Conservation (phyloP, 2,888 invertebrate genomes). For the Plagodis pulveraria region DNA sequence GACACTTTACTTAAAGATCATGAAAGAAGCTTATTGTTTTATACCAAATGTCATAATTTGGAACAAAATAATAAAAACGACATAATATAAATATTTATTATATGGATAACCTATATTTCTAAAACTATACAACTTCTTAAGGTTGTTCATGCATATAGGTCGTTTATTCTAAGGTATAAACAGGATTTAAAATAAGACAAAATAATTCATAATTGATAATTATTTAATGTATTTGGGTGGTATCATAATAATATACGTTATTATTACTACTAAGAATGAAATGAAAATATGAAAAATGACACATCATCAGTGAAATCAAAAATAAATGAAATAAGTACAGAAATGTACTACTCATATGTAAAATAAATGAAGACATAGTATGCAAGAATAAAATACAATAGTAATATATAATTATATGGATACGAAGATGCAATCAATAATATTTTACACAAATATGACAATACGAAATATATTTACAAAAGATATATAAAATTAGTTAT, state of each 20-base stretch:
- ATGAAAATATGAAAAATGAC: slow-evolving; percentile 25
- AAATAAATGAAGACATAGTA: slow-evolving; percentile 48
- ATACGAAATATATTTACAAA: slow-evolving; percentile 80
- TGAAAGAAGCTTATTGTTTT: too few relatives aligned
- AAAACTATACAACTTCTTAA: too few relatives aligned
- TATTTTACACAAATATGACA: slow-evolving; percentile 69
- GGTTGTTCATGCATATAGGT: too few relatives aligned
- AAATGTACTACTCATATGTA: slow-evolving; percentile 41
- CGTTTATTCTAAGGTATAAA: too few relatives aligned
- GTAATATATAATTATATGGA: slow-evolving; percentile 45
- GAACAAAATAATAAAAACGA: too few relatives aligned
- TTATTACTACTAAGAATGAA: slow-evolving; percentile 39
- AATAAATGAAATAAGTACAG: slow-evolving; percentile 34
- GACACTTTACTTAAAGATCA: too few relatives aligned
- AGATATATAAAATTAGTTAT: slow-evolving; percentile 47
- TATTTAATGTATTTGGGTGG: slow-evolving; percentile 61
- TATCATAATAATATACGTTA: slow-evolving; percentile 54
- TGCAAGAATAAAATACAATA: slow-evolving; percentile 39
- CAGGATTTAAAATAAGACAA: slow-evolving; percentile 18
- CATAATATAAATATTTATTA: too few relatives aligned
- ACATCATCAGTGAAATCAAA: slow-evolving; percentile 31
- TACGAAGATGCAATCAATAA: slow-evolving; percentile 73
- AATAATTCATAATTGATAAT: slow-evolving; percentile 36
- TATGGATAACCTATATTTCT: too few relatives aligned
- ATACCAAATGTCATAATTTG: too few relatives aligned